These are phyloP conservation scores for Eledone cirrhosa DNA, from an alignment of 2,888 invertebrate species.

Conservation along the genomic window DNA sequence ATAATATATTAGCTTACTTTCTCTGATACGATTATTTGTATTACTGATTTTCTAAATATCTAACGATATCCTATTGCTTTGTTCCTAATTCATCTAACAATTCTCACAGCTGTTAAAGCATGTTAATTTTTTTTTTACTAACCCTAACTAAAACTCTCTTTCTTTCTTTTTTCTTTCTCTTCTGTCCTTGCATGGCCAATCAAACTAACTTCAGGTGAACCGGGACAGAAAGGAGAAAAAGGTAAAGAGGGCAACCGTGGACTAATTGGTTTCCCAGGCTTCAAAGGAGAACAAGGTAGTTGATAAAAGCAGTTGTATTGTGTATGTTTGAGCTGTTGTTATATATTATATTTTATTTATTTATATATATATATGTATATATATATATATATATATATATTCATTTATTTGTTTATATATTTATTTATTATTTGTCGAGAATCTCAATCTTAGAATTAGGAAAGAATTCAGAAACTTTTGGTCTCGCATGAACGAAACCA, in stretches of 20 bases:
- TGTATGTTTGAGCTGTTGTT: background rate
- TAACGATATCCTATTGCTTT: too few relatives aligned
- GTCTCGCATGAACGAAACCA: too few relatives aligned
- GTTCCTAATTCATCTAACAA: too few relatives aligned
- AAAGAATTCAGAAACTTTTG: too few relatives aligned
- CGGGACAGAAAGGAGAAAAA: slow-evolving; percentile 26
- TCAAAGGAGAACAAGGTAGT: slow-evolving; percentile 27
- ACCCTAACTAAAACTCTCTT: too few relatives aligned
- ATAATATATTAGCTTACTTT: too few relatives aligned
- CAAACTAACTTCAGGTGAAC: slow-evolving; percentile 4
- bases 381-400: background rate
- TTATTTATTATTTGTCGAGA: background rate
- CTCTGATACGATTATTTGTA: too few relatives aligned
- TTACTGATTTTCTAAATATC: too few relatives aligned
- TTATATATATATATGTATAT: background rate
- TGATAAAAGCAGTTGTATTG: slow-evolving; percentile 12
- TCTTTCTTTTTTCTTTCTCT: too few relatives aligned
- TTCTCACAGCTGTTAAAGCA: too few relatives aligned
- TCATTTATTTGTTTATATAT: background rate
- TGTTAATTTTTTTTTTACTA: too few relatives aligned
- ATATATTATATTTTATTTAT: background rate
- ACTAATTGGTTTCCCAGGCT: slow-evolving; percentile 23
- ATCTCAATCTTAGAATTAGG: too few relatives aligned
- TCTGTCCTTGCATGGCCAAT: slow-evolving; percentile 23
- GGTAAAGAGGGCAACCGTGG: slow-evolving; percentile 20